phyloP scores from a whole-genome alignment of 2,797 vertebrate species.

The Tokudaia tokunoshimensis region DNA sequence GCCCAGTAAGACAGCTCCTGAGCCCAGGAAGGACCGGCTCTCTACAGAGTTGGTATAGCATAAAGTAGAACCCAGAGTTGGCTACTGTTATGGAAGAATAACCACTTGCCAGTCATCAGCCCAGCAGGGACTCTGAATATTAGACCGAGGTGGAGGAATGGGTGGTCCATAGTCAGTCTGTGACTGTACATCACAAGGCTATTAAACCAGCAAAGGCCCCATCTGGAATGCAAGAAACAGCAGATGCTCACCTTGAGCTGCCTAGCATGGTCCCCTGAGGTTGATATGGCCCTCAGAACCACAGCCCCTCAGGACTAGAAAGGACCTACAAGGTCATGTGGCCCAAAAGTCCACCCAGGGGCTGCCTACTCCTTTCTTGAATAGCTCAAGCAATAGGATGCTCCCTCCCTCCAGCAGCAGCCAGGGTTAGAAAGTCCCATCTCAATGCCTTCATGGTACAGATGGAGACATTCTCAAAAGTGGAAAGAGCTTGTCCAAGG shows the following conservation, averaged over 20 bases:
- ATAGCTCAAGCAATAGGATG: not conserved
- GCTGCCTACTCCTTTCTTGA: not conserved
- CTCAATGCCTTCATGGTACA: conserved; percentile 20
- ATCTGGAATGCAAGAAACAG: not conserved
- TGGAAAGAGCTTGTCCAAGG: conserved; percentile 61
- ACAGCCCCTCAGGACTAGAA: not conserved
- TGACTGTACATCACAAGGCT: not conserved
- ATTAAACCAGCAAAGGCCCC: not conserved
- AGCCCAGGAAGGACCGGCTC: not conserved
- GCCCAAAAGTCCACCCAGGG: not conserved
- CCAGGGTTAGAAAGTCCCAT: conserved; percentile 15
- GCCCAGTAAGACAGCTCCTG: not conserved
- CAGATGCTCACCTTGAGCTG: not conserved
- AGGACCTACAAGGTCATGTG: not conserved
- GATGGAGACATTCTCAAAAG: conserved; percentile 46
- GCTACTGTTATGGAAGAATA: not conserved
- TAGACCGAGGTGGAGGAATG: not conserved
- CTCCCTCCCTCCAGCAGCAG: not conserved
- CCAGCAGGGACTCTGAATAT: not conserved
- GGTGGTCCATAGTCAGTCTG: not conserved
- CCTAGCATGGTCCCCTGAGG: not conserved
- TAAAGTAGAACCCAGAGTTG: not conserved
- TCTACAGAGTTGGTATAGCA: not conserved
- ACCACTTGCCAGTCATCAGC: not conserved
- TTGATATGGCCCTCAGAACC: conserved; percentile 5